Evolutionary conservation across 2,113 vertebrate genomes (phyloP), one percentile per base, ranked within the genome.

Genomic region (Oostethus manadensis): DNA sequence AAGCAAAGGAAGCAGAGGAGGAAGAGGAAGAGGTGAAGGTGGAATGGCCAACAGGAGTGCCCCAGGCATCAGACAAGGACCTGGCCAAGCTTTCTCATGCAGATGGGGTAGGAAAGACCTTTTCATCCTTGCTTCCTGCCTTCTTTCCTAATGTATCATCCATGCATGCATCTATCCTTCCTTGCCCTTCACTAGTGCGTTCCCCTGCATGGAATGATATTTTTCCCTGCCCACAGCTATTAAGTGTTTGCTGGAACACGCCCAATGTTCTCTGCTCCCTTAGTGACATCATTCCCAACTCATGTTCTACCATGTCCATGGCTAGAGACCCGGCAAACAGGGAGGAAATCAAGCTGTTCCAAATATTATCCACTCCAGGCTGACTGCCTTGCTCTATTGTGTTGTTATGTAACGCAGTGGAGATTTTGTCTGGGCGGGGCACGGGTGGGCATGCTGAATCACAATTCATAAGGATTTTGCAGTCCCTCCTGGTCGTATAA

Each of bases 81-180:
- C 90, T 97, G 75, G 94, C 90, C 72, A 93, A 91, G 67, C 92
- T 91, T 74, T 95, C 94, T 83, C 80, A 92, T 82, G 87, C 92
- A 62, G 90, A 93, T 48, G 93, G 94, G 94, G 96, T 98, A 91
- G 73, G 71, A 64, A 23, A 60, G 50, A 57, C 46, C 23, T 54
- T 13, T n/a, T 16, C 21, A 13, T 47, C 18, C 67, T 51, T 43
- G 44, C 50, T 65, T 61, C 16, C 64, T 51, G 15, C 5, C 10
- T 23, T 38, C 8, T 46, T 70, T 60, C 23, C 23, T 26, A 2
- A n/a, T n/a, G n/a, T n/a, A 26, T 26, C 23, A 26, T 26, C 23
- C 23, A 26, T 26, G 23, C 23, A 26, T 26, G 23, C 23, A 26
- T 26, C 29, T 33, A 33, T 33, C 45, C 0, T 10, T 51, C 23